Evolutionary conservation across 2,888 invertebrate genomes (phyloP).

Genomic region (Cyclophora punctaria): DNA sequence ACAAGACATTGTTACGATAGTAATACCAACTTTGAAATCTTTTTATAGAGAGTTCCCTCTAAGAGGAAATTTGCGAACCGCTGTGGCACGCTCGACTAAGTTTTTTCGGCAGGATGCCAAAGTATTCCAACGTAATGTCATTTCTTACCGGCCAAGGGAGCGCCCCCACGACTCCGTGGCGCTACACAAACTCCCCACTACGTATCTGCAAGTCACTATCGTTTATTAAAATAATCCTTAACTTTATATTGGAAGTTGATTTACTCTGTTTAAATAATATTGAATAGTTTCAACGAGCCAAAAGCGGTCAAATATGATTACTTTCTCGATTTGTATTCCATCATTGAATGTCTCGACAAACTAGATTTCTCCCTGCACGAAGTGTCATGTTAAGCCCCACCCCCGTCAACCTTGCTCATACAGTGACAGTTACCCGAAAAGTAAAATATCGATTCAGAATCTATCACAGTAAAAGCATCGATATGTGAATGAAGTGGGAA

Average conservation of each 20-base stretch:
- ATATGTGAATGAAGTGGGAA: not conserved
- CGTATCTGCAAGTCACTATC: too few species aligned
- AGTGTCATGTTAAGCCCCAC: conserved; percentile 6
- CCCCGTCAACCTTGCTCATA: conserved; percentile 6
- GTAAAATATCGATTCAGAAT: too few species aligned
- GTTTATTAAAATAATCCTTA: too few species aligned
- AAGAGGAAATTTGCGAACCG: conserved; percentile 20
- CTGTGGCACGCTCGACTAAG: conserved; percentile 26
- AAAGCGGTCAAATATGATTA: too few species aligned
- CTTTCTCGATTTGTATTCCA: too few species aligned
- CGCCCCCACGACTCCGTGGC: too few species aligned
- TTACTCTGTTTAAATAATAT: too few species aligned
- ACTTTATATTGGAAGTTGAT: too few species aligned
- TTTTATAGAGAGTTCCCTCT: conserved; percentile 14
- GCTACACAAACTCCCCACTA: too few species aligned
- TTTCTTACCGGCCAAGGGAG: too few species aligned
- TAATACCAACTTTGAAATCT: conserved; percentile 16
- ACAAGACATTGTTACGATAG: not conserved
- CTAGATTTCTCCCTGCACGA: not conserved
- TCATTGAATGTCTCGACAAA: conserved; percentile 1
- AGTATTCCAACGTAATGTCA: conserved; percentile 16
- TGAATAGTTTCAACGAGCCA: too few species aligned
- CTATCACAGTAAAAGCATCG: not conserved
- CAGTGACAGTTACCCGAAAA: not conserved
- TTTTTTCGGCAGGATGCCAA: conserved; percentile 42